A percentile compares a stretch with the other conserved stretches of the same genome.
These are phyloP conservation scores for Theodoxus fluviatilis DNA, from an alignment of 2,888 invertebrate genomes.

Conservation along the genomic window DNA sequence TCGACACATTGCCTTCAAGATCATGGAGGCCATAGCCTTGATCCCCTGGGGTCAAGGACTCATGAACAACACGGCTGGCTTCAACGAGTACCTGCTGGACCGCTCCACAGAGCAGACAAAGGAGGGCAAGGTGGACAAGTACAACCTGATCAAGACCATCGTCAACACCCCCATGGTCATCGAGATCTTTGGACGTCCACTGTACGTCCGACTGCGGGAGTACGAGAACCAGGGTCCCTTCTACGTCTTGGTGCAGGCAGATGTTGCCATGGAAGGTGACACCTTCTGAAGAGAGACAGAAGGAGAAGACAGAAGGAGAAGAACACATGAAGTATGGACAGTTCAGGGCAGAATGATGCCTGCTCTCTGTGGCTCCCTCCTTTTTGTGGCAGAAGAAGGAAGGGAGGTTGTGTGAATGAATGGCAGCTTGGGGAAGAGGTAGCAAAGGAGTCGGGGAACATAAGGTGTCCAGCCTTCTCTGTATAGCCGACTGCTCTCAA, in stretches of 20 bases:
- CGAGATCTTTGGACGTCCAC: slow-evolving; percentile 72
- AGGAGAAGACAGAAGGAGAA: no score
- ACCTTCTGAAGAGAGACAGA: no score
- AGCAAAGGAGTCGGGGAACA: no score
- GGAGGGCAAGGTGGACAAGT: slow-evolving; percentile 79
- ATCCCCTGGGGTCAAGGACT: slow-evolving; percentile 83
- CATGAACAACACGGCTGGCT: slow-evolving; percentile 76
- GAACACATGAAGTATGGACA: no score
- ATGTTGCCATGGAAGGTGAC: slow-evolving; percentile 79
- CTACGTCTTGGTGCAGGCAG: slow-evolving; percentile 74
- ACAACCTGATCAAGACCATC: slow-evolving; percentile 71
- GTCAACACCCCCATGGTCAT: slow-evolving; percentile 66
- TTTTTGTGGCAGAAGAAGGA: no score
- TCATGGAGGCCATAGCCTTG: slow-evolving; percentile 74
- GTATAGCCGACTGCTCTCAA: no score
- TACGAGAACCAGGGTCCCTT: slow-evolving; percentile 83
- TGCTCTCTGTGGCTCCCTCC: no score
- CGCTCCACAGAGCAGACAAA: slow-evolving; percentile 76
- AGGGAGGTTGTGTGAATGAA: no score
- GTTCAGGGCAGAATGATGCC: no score
- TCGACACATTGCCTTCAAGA: slow-evolving; percentile 74
- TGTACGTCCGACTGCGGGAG: slow-evolving; percentile 72
- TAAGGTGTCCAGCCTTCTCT: no score
- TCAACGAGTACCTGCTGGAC: slow-evolving; percentile 82
- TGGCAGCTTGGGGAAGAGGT: no score